Base-by-base conservation (phyloP, 2,888 invertebrate species). In the Paralinhomoeus sp. region DNA sequence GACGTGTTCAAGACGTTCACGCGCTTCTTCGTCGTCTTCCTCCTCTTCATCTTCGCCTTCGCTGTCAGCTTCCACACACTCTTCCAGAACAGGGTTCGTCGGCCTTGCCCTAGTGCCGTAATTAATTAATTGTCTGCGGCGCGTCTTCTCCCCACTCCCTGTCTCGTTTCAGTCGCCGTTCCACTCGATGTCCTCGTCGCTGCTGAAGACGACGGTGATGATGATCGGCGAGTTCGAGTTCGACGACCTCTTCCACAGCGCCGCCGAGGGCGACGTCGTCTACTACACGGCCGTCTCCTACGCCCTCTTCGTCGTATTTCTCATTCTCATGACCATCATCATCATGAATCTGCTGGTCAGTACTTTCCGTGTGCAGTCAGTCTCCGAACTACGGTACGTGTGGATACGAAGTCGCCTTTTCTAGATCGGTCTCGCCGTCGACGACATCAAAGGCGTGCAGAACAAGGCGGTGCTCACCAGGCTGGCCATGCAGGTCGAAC, bases 361-460 rank as follows among this genome's bases (percentile, higher is more conserved):
- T 47, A 18, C 21, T 3, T 37, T 37, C 2, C 5, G 20, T 3
- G 3, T 5, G 20, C 7, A 22, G 5, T 7, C 35, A 13, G 17
- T 12, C 3, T 35, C 3, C 3, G 35, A 15, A 35, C 9, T 17
- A 5, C 20, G 7, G 7, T 15, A 3, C 35, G 3, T 18, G 35
- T 12, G 35, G 35, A n/a, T 17, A 35, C 5, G 18, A 35, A 12
- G 31, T 31, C 15, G 9, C 15, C 9, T 3, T 9, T 17, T 41
- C 17, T 15, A 48, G 48, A 48, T 53, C 47, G 70, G 70, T 58
- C 54, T 70, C 54, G 69, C 70, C 47, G 69, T 70, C 31, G 69
- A 69, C 52, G 69, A 70, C 56, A 69, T 70, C 50, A 68, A 68
- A 50, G 64, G 62, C 37, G 68, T 70, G 18, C 68, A 69, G 51